Percentiles rank a stretch among this genome's conserved stretches.
Conservation (phyloP, 2,797 vertebrate species). For the Crocidura indochinensis region DNA sequence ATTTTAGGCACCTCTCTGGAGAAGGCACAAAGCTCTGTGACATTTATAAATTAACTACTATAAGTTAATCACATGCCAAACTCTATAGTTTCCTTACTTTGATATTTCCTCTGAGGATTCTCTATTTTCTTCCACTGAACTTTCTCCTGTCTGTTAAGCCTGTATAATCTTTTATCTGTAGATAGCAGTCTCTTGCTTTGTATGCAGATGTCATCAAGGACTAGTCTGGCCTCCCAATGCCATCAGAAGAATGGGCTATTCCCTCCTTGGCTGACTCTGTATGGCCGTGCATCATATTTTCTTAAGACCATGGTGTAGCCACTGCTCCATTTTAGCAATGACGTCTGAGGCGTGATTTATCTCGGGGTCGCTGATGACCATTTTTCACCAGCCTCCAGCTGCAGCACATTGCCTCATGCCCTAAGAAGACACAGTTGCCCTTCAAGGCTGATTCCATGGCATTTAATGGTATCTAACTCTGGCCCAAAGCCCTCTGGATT, state of each 20-base stretch:
- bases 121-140: rapidly evolving
- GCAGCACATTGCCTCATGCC: conserved; percentile 75
- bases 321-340: conserved; percentile 68
- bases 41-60: neutral
- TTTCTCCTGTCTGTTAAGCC: conserved; percentile 9
- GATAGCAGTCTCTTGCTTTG: neutral
- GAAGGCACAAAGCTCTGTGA: neutral
- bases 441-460: conserved; percentile 78
- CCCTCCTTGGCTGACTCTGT: conserved; percentile 11
- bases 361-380: neutral
- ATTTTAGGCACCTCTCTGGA: neutral
- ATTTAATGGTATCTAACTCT: conserved; percentile 76
- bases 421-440: conserved; percentile 80
- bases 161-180: neutral
- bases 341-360: conserved; percentile 2
- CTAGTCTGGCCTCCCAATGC: neutral
- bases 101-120: neutral
- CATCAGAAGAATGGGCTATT: conserved; percentile 53
- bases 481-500: conserved; percentile 83
- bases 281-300: conserved; percentile 11
- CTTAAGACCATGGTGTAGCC: conserved; percentile 5
- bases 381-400: neutral
- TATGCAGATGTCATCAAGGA: conserved; percentile 63
- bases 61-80: too few relatives aligned
- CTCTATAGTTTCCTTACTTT: too few relatives aligned